Percentiles rank a stretch among this genome's conserved stretches.
Evolutionary conservation across 2,113 vertebrate genomes (phyloP).

Genomic region (Rhegmatorhina hoffmannsi): DNA sequence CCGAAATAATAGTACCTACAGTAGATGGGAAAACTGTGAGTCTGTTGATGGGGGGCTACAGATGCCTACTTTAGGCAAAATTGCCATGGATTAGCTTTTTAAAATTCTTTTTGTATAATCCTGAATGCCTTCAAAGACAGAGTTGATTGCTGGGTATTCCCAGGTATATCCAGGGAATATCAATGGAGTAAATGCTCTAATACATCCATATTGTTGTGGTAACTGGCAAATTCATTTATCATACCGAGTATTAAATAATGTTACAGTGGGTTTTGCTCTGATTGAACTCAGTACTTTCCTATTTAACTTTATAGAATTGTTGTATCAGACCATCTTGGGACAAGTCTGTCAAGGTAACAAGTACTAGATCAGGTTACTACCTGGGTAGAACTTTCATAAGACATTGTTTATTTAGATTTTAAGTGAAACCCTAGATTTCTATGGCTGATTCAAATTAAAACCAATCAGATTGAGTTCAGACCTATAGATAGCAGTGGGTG

Average conservation of each 20-base stretch:
- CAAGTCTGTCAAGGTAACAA: not conserved
- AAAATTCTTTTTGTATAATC: not conserved
- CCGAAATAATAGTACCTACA: not conserved
- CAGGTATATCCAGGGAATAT: conserved; percentile 23
- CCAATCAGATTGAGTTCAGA: not conserved
- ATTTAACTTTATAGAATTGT: not conserved
- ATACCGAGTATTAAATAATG: not conserved
- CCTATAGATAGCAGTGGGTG: not conserved
- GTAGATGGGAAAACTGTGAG: not conserved
- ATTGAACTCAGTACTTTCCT: not conserved
- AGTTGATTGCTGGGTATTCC: conserved; percentile 53
- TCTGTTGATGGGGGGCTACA: not conserved
- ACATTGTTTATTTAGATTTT: not conserved
- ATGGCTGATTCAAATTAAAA: not conserved
- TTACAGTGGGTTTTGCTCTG: not conserved
- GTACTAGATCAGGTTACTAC: not conserved
- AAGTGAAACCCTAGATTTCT: not conserved
- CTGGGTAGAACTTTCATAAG: not conserved
- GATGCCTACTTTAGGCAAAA: not conserved
- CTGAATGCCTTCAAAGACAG: not conserved
- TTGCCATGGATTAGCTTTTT: not conserved
- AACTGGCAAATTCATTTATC: not conserved
- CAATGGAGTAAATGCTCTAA: conserved; percentile 51
- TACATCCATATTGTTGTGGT: conserved; percentile 66
- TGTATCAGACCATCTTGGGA: not conserved